A percentile compares a stretch with the other conserved stretches of the same genome.
Evolutionary conservation across 2,888 invertebrate species (phyloP).

Genomic region (Lydus trimaculatus): DNA sequence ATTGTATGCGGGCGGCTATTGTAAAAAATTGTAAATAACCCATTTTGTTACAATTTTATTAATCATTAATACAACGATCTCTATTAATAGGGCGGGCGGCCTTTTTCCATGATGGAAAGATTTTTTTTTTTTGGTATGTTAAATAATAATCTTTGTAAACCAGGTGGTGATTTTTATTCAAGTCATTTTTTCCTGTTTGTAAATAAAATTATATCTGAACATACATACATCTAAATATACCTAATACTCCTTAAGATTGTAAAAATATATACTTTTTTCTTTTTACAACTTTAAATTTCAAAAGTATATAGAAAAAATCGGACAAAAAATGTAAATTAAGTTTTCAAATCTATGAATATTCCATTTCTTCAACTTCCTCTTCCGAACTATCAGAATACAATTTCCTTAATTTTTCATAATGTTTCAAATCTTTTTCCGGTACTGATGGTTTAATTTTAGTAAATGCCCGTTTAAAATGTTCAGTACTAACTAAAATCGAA

Average conservation of each 20-base stretch:
- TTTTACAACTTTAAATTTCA: not conserved
- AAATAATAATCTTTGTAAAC: not conserved
- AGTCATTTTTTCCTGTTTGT: not conserved
- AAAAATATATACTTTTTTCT: not conserved
- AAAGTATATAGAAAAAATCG: not conserved
- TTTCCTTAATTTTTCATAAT: slow-evolving; percentile 13
- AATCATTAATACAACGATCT: too few species aligned
- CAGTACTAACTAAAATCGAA: slow-evolving; percentile 66
- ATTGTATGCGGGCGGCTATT: not conserved
- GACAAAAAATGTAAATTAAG: too few species aligned
- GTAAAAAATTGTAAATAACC: too few species aligned
- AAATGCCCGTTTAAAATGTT: slow-evolving; percentile 82
- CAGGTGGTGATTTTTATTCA: not conserved
- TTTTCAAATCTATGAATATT: slow-evolving; percentile 6
- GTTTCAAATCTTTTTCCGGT: slow-evolving; percentile 63
- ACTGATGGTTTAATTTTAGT: slow-evolving; percentile 88
- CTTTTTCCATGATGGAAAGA: not conserved
- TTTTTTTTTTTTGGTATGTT: not conserved
- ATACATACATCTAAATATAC: not conserved
- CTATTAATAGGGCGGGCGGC: not conserved
- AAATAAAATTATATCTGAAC: not conserved
- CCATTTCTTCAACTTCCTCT: slow-evolving; percentile 13
- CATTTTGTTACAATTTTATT: too few species aligned
- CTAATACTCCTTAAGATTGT: not conserved
- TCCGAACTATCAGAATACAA: not conserved